Percentiles rank a stretch among this genome's conserved stretches.
These are phyloP conservation scores for Temnothorax curvispinosus DNA, from an alignment of 1,140 invertebrate species.

Conservation along the genomic window DNA sequence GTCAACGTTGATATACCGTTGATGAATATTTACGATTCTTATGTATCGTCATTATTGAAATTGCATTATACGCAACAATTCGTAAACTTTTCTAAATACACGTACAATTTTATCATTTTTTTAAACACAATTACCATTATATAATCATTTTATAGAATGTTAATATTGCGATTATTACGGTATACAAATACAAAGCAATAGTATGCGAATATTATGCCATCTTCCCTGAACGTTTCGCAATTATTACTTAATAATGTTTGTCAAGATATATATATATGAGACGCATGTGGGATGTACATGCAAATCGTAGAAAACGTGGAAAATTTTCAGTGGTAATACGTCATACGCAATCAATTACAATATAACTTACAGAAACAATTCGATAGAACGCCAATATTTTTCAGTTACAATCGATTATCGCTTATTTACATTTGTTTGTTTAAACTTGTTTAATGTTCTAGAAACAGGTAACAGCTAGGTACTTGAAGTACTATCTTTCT, in stretches of 20 bases:
- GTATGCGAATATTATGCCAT: conserved; percentile 6
- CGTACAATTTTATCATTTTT: neutral
- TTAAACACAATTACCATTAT: neutral
- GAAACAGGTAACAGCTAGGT: neutral
- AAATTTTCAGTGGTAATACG: neutral
- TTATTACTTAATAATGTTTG: conserved; percentile 18
- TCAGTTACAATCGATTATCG: neutral
- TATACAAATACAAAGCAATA: conserved; percentile 26
- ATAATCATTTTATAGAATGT: neutral
- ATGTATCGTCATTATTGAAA: neutral
- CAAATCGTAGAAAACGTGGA: conserved; percentile 35
- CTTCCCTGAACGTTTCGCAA: neutral
- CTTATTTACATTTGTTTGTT: neutral
- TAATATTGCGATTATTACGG: neutral
- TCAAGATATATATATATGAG: neutral
- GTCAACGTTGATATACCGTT: neutral
- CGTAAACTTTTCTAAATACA: neutral
- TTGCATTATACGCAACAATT: neutral
- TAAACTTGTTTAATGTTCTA: neutral
- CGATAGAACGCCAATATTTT: neutral
- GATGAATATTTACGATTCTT: conserved; percentile 35
- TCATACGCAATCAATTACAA: neutral
- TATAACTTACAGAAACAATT: neutral
- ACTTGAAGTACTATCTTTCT: neutral
- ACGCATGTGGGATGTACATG: conserved; percentile 31